phyloP scores from a whole-genome alignment of 2,888 invertebrate genomes.

The Tachina lurida region DNA sequence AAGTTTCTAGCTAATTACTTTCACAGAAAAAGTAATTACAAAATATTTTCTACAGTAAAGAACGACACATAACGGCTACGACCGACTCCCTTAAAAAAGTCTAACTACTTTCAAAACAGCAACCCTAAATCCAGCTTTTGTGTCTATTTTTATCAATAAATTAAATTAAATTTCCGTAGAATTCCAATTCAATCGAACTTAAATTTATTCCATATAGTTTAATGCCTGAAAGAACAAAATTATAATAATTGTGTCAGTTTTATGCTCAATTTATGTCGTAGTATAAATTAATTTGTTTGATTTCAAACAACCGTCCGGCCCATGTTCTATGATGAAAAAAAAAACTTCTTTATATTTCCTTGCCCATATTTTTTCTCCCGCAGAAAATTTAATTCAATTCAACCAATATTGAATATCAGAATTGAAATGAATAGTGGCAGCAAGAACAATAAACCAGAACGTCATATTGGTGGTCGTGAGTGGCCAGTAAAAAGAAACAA shows the following conservation, averaged over 20 bases:
- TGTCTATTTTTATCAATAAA: no score
- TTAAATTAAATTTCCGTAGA: no score
- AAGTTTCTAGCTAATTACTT: no score
- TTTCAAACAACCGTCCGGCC: neutral
- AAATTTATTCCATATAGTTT: no score
- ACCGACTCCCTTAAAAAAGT: no score
- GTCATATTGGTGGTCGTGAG: constrained; percentile 41
- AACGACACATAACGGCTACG: no score
- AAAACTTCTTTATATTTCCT: constrained; percentile 18
- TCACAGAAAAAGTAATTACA: no score
- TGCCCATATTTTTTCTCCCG: neutral
- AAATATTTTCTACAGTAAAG: no score
- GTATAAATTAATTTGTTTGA: constrained; percentile 45
- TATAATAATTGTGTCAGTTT: neutral
- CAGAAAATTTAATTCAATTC: constrained; percentile 29
- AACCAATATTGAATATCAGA: constrained; percentile 37
- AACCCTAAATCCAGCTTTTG: no score
- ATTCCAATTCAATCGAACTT: no score
- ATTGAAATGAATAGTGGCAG: constrained; percentile 1
- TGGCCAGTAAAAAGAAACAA: constrained; percentile 16
- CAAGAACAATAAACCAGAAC: neutral
- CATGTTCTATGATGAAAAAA: neutral
- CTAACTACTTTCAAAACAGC: no score
- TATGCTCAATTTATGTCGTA: constrained; percentile 21
- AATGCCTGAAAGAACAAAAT: neutral